Base-by-base conservation (phyloP, 2,797 vertebrate genomes). In the Enteromius thamalakanensis region DNA sequence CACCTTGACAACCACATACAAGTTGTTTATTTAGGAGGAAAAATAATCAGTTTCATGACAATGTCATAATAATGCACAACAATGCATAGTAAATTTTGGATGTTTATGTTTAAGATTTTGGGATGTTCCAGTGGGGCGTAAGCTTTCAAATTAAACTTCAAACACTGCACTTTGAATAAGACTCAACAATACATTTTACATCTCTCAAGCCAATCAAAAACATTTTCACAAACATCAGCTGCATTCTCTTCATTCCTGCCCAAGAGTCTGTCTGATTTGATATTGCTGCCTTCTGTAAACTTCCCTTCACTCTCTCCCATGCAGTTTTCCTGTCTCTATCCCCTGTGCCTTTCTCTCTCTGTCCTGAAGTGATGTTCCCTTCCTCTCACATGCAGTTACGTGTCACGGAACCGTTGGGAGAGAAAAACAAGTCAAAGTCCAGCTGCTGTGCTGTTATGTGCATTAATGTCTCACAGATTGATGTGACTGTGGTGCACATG, bases 1-100 rank as follows among this genome's bases (percentile, higher is more conserved):
- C 83, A 99, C 97, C 98, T 99, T 84, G 34, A 85, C 82, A 82
- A 90, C 40, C 53, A 88, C 68, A 91, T 45, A 32, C 82, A 17
- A 58, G 74, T 12, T 40, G 34, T 45, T 77, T 51, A 77, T 70
- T 81, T 9, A 17, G 7, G 49, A 60, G 55, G 6, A 84, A 21
- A 34, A 49, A 67, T 45, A 26, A 65, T 62, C 6, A 2, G 4
- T 23, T 60, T 62, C 75, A 76, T 55, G 21, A 79, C 19, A 45
- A 71, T 51, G 42, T 55, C 60, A 67, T 67, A 21, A 67, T 37
- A 19, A 67, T 67, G 17, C 32, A 67, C 17, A 67, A 37, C 37
- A 37, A 37, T 17, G 2, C 62, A n/a, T 11, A 58, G n/a, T 58
- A 11, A 1, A 11, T 58, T 11, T 10, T 58, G n/a, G 1, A 23